Conservation (phyloP, 2,113 vertebrate species). For the Reinhardtius hippoglossoides region DNA sequence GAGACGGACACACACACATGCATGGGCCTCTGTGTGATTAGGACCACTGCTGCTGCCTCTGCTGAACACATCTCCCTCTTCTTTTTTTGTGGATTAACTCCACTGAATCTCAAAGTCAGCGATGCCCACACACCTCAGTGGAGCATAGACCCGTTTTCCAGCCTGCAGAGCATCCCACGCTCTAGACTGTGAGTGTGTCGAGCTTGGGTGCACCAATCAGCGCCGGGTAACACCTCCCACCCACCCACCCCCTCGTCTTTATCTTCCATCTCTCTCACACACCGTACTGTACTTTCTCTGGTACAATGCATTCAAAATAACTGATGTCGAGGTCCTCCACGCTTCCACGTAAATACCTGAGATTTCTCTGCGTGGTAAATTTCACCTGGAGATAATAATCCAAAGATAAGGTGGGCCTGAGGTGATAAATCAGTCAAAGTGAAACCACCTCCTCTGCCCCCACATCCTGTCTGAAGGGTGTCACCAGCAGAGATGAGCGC, state of each 20-base stretch:
- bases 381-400: constrained; percentile 45
- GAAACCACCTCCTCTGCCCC: constrained; percentile 53
- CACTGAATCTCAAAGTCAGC: constrained; percentile 49
- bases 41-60: constrained; percentile 34
- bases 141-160: constrained; percentile 59
- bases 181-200: constrained; percentile 56
- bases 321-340: not conserved
- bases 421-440: constrained; percentile 63
- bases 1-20: constrained; percentile 24
- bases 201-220: constrained; percentile 55
- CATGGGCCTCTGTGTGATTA: constrained; percentile 45
- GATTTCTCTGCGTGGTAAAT: constrained; percentile 2
- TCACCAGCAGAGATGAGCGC: constrained; percentile 58
- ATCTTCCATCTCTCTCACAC: constrained; percentile 45
- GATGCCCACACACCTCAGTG: constrained; percentile 66
- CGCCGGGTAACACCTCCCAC: constrained; percentile 45
- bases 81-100: constrained; percentile 41
- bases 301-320: constrained; percentile 37
- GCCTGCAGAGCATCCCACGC: constrained; percentile 70
- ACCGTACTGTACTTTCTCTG: constrained; percentile 22
- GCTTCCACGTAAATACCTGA: not conserved
- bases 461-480: constrained; percentile 63
- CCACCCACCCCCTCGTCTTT: constrained; percentile 46
- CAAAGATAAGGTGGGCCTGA: constrained; percentile 55
- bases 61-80: constrained; percentile 40